Conservation (phyloP, 2,113 vertebrate species). For the Lepisosteus oculatus region DNA sequence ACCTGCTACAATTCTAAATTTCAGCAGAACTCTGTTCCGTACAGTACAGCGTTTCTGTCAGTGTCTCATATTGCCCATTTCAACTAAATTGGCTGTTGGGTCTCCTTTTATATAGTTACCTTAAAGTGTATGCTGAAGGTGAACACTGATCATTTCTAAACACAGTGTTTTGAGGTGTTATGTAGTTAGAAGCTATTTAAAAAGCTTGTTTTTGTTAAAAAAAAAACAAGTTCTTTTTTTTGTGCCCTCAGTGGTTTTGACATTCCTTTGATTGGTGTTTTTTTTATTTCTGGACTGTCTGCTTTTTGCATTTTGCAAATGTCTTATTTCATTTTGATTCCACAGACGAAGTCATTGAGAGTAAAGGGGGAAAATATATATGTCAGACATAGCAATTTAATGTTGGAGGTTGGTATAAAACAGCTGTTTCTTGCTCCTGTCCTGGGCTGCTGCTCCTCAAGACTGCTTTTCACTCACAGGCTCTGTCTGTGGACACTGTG, state of each 20-base stretch:
- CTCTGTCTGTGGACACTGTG: constrained; percentile 64
- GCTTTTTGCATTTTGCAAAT: constrained; percentile 18
- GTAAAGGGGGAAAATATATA: constrained; percentile 99
- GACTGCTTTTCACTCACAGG: constrained; percentile 77
- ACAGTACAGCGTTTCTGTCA: too few relatives aligned
- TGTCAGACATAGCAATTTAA: constrained; percentile 99
- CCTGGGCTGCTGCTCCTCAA: constrained; percentile 70
- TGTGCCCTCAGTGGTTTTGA: not conserved
- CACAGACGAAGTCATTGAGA: constrained; percentile 93
- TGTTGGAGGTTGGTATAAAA: constrained; percentile 98
- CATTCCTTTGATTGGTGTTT: not conserved
- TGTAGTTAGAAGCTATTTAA: not conserved
- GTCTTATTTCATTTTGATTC: constrained; percentile 40
- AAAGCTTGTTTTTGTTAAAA: not conserved
- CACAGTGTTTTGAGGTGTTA: not conserved
- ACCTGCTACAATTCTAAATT: too few relatives aligned
- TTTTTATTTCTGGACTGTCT: constrained; percentile 3
- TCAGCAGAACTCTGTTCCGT: too few relatives aligned
- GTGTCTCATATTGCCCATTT: too few relatives aligned
- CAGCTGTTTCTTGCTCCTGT: constrained; percentile 55
- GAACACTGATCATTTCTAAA: too few relatives aligned
- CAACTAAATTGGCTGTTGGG: too few relatives aligned
- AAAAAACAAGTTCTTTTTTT: not conserved
- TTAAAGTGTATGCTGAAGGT: too few relatives aligned
- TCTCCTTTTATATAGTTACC: too few relatives aligned